Evolutionary conservation across 2,797 vertebrate species (phyloP).

Genomic region (Heteromormyrus szaboi): DNA sequence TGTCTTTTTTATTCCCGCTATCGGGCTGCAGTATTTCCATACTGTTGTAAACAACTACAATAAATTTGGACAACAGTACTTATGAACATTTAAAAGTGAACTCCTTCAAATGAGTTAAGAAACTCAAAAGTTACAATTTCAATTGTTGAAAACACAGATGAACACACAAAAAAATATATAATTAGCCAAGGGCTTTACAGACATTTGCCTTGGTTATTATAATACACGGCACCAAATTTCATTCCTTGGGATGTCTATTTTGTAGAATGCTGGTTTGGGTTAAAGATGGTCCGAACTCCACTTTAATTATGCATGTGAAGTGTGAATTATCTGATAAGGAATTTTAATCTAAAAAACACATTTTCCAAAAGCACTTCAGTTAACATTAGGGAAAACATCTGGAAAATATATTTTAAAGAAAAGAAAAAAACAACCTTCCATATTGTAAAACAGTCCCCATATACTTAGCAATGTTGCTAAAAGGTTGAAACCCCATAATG

Average conservation of each 20-base stretch:
- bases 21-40: slow-evolving; percentile 26
- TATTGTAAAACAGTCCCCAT: slow-evolving; percentile 26
- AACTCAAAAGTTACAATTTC: slow-evolving; percentile 5
- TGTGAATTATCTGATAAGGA: slow-evolving; percentile 9
- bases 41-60: slow-evolving; percentile 21
- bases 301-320: background rate
- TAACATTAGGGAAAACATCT: slow-evolving; percentile 36
- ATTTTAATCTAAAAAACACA: slow-evolving; percentile 23
- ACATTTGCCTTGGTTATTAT: slow-evolving; percentile 18
- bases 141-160: background rate
- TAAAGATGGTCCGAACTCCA: slow-evolving; percentile 18
- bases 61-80: slow-evolving; percentile 32
- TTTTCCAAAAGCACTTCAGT: slow-evolving; percentile 38
- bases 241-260: slow-evolving; percentile 20
- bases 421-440: slow-evolving; percentile 30
- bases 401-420: slow-evolving; percentile 31
- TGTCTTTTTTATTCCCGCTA: slow-evolving; percentile 37
- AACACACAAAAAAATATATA: slow-evolving; percentile 9
- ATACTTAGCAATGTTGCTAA: slow-evolving; percentile 12
- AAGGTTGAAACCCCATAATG: slow-evolving; percentile 10
- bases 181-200: slow-evolving; percentile 8
- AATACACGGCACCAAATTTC: slow-evolving; percentile 23
- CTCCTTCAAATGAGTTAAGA: background rate
- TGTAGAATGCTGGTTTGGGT: slow-evolving; percentile 45
- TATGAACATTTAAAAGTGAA: slow-evolving; percentile 6